Base-by-base conservation (phyloP, 1,140 invertebrate species). In the Atta colombica region DNA sequence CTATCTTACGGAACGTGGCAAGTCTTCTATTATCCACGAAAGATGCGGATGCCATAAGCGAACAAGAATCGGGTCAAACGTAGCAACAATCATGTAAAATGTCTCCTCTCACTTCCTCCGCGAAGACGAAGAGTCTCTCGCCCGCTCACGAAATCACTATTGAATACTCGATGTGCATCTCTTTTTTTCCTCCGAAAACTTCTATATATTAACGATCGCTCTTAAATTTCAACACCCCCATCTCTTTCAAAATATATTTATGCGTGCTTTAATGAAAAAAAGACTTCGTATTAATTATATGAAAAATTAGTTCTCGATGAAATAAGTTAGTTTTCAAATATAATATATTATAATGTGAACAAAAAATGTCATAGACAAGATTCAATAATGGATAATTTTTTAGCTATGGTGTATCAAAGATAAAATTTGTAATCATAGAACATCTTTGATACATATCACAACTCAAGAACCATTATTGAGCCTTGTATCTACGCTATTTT, bases 11-110 rank as follows among this genome's bases (percentile, higher is more conserved):
- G 74, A 80, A 69, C 66, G 53, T 85, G 87, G 77, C 87, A 35
- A 31, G 21, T 80, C 58, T 53, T 35, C 39, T 28, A 35, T 68
- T 80, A 61, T 53, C 51, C 25, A 12, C 25, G 49, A 25, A 88
- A 18, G 68, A 35, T 31, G 51, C 63, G 58, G 53, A 87, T 77
- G 60, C 77, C 74, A 85, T 77, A 78, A 82, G 71, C 25, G 72
- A 58, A 25, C 77, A 45, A 45, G 66, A 89, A 90, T 55, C 77
- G 49, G 89, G 88, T 74, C 77, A 87, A 87, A 89, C 72, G 60
- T 74, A 68, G 65, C 71, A 60, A 71, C 87, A 65, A 72, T 31
- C 66, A 55, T 51, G 39, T 63, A 71, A 88, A 55, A 69, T 77
- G n/a, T 69, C 69, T 35, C 16, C 49, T 65, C 58, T 35, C 49